A percentile compares a stretch with the other conserved stretches of the same genome.
These are phyloP conservation scores for Phorcus lineatus DNA, from an alignment of 2,888 invertebrate species.

Conservation along the genomic window DNA sequence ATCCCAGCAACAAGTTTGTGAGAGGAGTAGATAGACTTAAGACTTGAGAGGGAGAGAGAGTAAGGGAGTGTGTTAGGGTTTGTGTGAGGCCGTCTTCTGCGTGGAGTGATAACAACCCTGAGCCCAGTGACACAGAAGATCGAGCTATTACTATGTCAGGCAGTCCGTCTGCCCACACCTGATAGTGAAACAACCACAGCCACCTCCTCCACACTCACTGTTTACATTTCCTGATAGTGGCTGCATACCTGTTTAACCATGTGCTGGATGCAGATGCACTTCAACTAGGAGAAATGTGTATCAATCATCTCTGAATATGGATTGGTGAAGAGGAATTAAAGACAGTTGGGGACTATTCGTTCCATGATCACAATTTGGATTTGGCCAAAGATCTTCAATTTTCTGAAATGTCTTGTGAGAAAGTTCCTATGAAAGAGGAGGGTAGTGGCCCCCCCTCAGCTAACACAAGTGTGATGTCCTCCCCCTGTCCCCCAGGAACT, in stretches of 20 bases:
- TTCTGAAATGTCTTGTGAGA: too few relatives aligned
- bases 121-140: too few relatives aligned
- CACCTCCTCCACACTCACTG: background rate
- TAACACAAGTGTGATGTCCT: background rate
- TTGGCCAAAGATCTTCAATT: too few relatives aligned
- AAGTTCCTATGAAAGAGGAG: background rate
- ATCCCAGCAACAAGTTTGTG: background rate
- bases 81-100: too few relatives aligned
- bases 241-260: background rate
- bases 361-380: too few relatives aligned
- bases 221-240: conserved; percentile 10
- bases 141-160: too few relatives aligned
- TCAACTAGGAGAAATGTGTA: too few relatives aligned
- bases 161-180: background rate
- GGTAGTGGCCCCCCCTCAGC: background rate
- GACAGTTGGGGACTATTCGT: too few relatives aligned
- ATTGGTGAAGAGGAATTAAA: too few relatives aligned
- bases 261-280: background rate
- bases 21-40: background rate
- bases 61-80: background rate
- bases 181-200: background rate
- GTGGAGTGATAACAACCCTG: background rate
- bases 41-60: background rate
- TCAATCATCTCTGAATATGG: too few relatives aligned
- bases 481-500: too few relatives aligned